Evolutionary conservation across 2,888 invertebrate genomes (phyloP).

Genomic region (Aromia moschata): DNA sequence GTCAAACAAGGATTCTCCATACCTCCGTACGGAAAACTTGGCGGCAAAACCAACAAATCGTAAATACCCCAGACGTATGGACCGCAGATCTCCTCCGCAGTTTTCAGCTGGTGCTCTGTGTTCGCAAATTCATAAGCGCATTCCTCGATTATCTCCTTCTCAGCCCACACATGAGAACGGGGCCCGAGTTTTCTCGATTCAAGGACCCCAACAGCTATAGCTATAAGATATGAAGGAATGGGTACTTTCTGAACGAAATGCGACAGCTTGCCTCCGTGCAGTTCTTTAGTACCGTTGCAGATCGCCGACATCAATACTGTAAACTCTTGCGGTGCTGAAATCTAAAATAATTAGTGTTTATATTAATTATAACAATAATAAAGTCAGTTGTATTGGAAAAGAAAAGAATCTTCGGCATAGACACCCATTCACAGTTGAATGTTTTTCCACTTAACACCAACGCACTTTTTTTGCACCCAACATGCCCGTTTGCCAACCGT

Average conservation of each 20-base stretch:
- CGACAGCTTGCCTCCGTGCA: conserved; percentile 62
- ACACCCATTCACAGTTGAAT: too few relatives aligned
- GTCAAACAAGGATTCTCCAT: conserved; percentile 98
- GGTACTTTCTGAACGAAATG: conserved; percentile 81
- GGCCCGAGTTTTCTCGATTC: conserved; percentile 80
- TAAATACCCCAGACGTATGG: conserved; percentile 92
- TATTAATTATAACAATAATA: too few relatives aligned
- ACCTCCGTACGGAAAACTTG: conserved; percentile 94
- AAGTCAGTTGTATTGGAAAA: too few relatives aligned
- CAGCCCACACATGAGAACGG: conserved; percentile 89
- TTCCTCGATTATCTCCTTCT: conserved; percentile 82
- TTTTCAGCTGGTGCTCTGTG: conserved; percentile 82
- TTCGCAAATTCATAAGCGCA: conserved; percentile 91
- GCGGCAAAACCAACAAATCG: conserved; percentile 89
- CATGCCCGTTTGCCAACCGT: too few relatives aligned
- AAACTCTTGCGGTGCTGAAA: conserved; percentile 78
- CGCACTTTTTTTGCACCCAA: too few relatives aligned
- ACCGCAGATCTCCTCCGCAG: conserved; percentile 86
- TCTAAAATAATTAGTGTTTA: too few relatives aligned
- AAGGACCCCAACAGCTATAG: conserved; percentile 86
- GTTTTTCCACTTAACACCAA: too few relatives aligned
- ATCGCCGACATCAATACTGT: conserved; percentile 91
- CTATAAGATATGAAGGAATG: conserved; percentile 89
- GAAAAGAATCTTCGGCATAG: too few relatives aligned
- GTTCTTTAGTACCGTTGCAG: conserved; percentile 63